phyloP scores from a whole-genome alignment of 2,113 vertebrate species.

The Carollia perspicillata region DNA sequence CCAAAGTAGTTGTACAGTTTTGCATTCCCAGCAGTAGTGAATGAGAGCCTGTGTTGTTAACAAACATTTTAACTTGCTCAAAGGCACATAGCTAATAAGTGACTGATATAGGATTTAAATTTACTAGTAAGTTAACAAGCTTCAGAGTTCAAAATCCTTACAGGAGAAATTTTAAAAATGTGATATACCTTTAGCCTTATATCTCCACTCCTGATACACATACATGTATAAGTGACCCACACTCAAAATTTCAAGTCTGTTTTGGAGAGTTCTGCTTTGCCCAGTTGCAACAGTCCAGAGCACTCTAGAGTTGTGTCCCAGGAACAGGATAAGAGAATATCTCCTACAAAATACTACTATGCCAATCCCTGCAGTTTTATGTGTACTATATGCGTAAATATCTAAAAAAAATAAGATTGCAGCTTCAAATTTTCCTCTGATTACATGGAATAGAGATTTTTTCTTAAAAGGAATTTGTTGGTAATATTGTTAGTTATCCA shows the following conservation, averaged over 20 bases:
- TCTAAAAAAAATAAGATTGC: neutral
- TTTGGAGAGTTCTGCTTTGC: neutral
- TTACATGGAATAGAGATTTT: neutral
- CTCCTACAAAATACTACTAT: neutral
- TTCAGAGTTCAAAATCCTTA: neutral
- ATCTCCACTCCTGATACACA: neutral
- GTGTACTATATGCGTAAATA: neutral
- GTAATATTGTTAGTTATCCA: neutral
- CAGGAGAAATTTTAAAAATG: neutral
- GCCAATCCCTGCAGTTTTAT: neutral
- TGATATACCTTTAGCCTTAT: neutral
- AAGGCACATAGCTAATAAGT: neutral
- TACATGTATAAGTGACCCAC: neutral
- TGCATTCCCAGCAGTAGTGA: neutral
- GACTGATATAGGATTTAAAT: neutral
- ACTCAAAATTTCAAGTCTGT: neutral
- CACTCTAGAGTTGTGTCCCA: neutral
- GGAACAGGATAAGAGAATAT: neutral
- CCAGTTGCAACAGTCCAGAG: neutral
- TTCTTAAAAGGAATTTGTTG: neutral
- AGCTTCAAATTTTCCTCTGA: neutral
- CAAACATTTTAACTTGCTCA: neutral
- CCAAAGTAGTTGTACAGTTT: neutral
- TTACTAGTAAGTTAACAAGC: neutral
- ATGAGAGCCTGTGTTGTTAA: neutral